Base-by-base conservation (phyloP, 2,113 vertebrate genomes). In the Cichladusa arquata region DNA sequence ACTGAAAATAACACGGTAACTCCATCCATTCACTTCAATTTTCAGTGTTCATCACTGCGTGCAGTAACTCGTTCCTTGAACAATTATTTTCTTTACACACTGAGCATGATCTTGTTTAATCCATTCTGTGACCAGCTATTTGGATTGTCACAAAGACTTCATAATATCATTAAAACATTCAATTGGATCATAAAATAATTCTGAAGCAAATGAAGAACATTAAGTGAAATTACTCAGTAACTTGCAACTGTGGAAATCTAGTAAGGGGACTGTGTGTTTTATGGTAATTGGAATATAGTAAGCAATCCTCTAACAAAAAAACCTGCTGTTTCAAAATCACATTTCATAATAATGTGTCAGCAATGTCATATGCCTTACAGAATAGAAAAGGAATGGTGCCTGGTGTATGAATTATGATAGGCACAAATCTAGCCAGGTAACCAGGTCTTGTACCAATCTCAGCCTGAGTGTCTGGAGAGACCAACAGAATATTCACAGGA, bases 141-240 rank as follows among this genome's bases (percentile, higher is more conserved):
- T 94, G 90, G 34, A 92, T 94, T 31, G 2, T 87, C 82, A 90
- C 92, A 95, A 93, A 95, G 86, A 58, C 62, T 96, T 94, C 86
- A 90, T 95, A 95, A 96, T 86, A 82, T 92, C 95, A 93, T 97
- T 96, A 97, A 86, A 92, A 95, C 77, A 76, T 92, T 86, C 88
- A 92, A 48, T 36, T 93, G 90, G 81, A 95, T 95, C 93, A 97
- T 95, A 96, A 97, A 97, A 88, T 93, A 88, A 95, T 96, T 95
- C 93, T 85, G 85, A 94, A 87, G 80, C 50, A 96, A 97, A 97
- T 97, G 94, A 97, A 81, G 92, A 87, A 90, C 62, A 76, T 74
- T 90, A 78, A 60, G 77, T 93, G 66, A 72, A 96, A 97, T 95
- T 95, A 93, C 95, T 95, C 86, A 88, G 76, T 96, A 96, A 93